Conservation (phyloP, 2,888 invertebrate genomes). For the Eurytoma californica region DNA sequence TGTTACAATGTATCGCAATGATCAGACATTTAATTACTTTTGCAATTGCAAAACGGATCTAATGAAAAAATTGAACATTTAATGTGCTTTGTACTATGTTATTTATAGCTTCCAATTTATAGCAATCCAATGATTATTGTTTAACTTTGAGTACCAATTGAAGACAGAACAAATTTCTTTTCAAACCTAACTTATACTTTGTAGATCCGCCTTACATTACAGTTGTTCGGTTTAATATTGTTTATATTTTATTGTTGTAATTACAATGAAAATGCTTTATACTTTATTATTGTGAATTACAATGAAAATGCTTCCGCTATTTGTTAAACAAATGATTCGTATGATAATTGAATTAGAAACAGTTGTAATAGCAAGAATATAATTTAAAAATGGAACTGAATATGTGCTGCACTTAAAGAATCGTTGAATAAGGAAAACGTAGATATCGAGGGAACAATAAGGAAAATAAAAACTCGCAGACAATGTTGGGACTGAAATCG, state of each 20-base stretch:
- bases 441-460: slow-evolving; percentile 30
- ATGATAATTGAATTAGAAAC: not conserved
- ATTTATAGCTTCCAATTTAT: no score
- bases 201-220: slow-evolving; percentile 47
- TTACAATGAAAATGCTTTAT: no score
- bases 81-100: no score
- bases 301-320: no score
- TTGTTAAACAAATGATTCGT: no score
- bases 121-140: no score
- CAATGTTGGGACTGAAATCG: slow-evolving; percentile 68
- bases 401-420: not conserved
- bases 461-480: slow-evolving; percentile 51
- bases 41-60: slow-evolving; percentile 50
- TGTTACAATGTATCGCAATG: slow-evolving; percentile 42
- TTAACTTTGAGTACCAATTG: no score
- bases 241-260: slow-evolving; percentile 19
- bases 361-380: slow-evolving; percentile 1
- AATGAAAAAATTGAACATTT: not conserved
- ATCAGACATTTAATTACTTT: slow-evolving; percentile 36
- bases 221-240: slow-evolving; percentile 34
- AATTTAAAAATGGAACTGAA: slow-evolving; percentile 8
- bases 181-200: no score
- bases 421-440: slow-evolving; percentile 5
- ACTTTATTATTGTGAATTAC: slow-evolving; percentile 12
- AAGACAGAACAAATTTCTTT: no score